Evolutionary conservation across 2,888 invertebrate species (phyloP).

Genomic region (Brachypterus glaber): DNA sequence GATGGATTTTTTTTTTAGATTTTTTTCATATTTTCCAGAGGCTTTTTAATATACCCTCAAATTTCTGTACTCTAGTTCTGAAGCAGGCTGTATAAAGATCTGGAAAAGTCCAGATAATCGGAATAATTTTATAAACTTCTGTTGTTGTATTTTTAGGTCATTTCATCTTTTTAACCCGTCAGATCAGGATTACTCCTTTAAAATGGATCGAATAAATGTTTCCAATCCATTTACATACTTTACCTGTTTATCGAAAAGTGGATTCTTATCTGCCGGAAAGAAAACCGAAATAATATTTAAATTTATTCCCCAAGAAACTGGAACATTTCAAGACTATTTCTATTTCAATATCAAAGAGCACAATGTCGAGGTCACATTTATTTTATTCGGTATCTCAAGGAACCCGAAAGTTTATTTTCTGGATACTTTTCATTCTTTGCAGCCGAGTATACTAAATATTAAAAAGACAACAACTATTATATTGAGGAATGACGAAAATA

Average conservation of each 20-base stretch:
- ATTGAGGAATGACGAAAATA: constrained; percentile 48
- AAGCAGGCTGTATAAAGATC: too few relatives aligned
- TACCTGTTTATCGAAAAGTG: constrained; percentile 50
- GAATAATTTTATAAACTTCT: too few relatives aligned
- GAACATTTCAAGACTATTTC: constrained; percentile 48
- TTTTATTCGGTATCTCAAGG: constrained; percentile 53
- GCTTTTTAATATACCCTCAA: too few relatives aligned
- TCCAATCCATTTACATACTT: constrained; percentile 37
- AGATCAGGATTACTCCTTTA: constrained; percentile 43
- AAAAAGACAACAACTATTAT: constrained; percentile 40
- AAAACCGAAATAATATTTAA: constrained; percentile 52
- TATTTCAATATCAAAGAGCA: constrained; percentile 47
- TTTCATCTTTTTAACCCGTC: constrained; percentile 61
- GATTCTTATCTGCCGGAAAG: constrained; percentile 51
- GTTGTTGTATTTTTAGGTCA: constrained; percentile 43
- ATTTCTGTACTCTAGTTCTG: too few relatives aligned
- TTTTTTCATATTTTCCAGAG: too few relatives aligned
- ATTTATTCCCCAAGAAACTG: constrained; percentile 53
- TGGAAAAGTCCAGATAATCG: too few relatives aligned
- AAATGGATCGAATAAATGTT: constrained; percentile 15
- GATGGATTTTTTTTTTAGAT: too few relatives aligned
- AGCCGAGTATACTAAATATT: constrained; percentile 52
- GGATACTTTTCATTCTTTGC: constrained; percentile 49
- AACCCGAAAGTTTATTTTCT: constrained; percentile 55
- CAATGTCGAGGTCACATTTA: constrained; percentile 43